A percentile compares a stretch with the other conserved stretches of the same genome.
Evolutionary conservation across 2,113 vertebrate genomes (phyloP).

Genomic region (Dendrocopos noguchii): DNA sequence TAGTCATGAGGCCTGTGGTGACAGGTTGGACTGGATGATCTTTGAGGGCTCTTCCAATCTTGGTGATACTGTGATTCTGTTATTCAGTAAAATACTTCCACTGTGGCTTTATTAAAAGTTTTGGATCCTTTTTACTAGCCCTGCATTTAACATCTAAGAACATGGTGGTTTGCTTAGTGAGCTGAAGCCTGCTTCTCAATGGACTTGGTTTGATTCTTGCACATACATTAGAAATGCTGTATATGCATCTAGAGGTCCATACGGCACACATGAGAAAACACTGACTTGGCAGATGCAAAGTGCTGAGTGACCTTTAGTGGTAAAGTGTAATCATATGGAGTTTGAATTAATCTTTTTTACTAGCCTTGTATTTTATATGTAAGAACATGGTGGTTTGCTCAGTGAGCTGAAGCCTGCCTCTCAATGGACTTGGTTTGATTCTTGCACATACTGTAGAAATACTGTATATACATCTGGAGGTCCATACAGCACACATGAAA

Average conservation of each 20-base stretch:
- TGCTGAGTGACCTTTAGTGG: constrained; percentile 30
- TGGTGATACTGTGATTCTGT: neutral
- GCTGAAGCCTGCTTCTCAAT: neutral
- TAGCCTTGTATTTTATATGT: fast-evolving
- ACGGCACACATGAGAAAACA: neutral
- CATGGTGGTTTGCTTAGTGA: neutral
- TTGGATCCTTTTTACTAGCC: neutral
- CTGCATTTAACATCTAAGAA: neutral
- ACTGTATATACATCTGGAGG: neutral
- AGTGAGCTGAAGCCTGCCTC: neutral
- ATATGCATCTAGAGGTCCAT: neutral
- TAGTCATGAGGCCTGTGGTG: no score
- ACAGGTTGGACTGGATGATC: no score
- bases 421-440: neutral
- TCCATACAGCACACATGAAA: neutral
- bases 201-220: neutral
- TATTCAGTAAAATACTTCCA: neutral
- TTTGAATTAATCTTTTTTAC: constrained; percentile 20
- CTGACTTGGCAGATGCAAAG: constrained; percentile 5
- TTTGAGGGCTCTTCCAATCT: no score
- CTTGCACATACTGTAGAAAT: neutral
- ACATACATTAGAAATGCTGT: neutral
- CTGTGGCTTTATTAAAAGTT: neutral
- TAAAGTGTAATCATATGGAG: constrained; percentile 19
- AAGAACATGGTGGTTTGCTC: neutral